A percentile compares a stretch with the other conserved stretches of the same genome.
These are phyloP conservation scores for Stegophylla sp. DNA, from an alignment of 2,888 invertebrate genomes.

Conservation along the genomic window DNA sequence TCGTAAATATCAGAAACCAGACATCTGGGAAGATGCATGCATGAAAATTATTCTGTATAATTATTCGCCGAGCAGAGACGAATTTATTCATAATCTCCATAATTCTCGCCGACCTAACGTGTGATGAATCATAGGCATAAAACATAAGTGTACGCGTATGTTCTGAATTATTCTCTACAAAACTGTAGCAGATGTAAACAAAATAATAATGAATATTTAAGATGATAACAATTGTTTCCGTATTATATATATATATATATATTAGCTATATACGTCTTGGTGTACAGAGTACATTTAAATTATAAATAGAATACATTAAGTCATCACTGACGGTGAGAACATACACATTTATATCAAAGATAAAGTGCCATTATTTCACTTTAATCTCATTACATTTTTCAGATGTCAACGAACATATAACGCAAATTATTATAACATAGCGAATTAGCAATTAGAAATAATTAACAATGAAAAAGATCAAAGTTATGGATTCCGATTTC, in stretches of 20 bases:
- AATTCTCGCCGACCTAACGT: neutral
- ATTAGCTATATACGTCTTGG: neutral
- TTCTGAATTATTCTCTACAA: neutral
- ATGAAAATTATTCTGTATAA: neutral
- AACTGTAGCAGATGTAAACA: neutral
- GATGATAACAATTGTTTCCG: neutral
- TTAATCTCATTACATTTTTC: neutral
- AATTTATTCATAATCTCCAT: neutral
- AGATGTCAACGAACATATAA: too few relatives aligned
- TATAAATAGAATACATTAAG: neutral
- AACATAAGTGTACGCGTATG: neutral
- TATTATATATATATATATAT: neutral
- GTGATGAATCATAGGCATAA: neutral
- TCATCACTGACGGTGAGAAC: neutral
- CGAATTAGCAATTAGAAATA: too few relatives aligned
- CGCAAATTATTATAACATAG: too few relatives aligned
- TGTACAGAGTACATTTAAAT: neutral
- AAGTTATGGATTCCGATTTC: too few relatives aligned
- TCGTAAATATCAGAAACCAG: neutral
- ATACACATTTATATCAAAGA: neutral
- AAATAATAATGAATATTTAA: slow-evolving; percentile 9
- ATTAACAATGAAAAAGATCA: too few relatives aligned
- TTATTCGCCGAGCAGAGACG: neutral
- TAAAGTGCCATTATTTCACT: slow-evolving; percentile 1
- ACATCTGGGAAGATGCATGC: neutral